Percentiles rank a stretch among this genome's conserved stretches.
phyloP scores from a whole-genome alignment of 2,113 vertebrate species.

The Pterocles gutturalis region DNA sequence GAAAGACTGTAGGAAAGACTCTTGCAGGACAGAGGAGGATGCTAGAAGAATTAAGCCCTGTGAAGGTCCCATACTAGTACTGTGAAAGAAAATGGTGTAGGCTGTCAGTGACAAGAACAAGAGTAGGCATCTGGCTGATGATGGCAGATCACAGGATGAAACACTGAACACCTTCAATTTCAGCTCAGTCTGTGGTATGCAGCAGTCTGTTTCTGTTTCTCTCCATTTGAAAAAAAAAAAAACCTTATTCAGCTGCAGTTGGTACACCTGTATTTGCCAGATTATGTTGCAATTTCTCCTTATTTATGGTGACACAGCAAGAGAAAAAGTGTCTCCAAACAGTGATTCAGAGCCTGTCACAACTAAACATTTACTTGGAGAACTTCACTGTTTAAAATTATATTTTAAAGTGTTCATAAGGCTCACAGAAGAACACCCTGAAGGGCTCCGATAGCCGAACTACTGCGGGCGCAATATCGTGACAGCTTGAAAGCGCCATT shows the following conservation, averaged over 20 bases:
- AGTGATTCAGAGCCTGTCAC: not conserved
- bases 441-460: not conserved
- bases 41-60: accelerated
- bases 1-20: not conserved
- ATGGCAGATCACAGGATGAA: not conserved
- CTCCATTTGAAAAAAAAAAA: too few species aligned
- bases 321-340: not conserved
- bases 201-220: not conserved
- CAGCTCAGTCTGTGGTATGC: accelerated
- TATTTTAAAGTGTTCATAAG: not conserved
- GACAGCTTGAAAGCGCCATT: not conserved
- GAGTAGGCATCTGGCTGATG: not conserved
- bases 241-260: not conserved
- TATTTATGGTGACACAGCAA: not conserved
- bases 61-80: not conserved
- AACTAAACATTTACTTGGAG: not conserved
- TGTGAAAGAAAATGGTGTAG: not conserved
- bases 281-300: not conserved
- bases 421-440: accelerated
- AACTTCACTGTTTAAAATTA: not conserved
- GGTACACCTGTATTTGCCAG: not conserved
- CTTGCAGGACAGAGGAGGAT: not conserved
- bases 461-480: accelerated
- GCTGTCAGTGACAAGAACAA: too few species aligned
- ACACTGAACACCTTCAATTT: accelerated